Evolutionary conservation across 2,113 vertebrate species (phyloP).

Genomic region (Xiphophorus maculatus): DNA sequence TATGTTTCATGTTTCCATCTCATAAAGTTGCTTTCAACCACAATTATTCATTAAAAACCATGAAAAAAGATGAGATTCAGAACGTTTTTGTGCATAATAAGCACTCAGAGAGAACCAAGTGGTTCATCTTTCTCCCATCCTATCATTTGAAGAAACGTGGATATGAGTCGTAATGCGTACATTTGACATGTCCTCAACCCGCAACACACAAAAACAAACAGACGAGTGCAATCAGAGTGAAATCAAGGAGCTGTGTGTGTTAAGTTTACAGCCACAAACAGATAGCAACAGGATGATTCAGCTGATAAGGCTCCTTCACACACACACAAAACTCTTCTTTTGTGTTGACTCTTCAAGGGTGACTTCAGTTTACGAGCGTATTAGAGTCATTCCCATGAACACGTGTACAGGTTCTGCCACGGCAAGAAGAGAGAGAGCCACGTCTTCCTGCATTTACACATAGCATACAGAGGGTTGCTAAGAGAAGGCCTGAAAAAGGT

Average conservation of each 20-base stretch:
- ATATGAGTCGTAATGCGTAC: constrained; percentile 57
- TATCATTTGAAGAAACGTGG: constrained; percentile 61
- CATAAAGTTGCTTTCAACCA: constrained; percentile 36
- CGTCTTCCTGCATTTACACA: constrained; percentile 52
- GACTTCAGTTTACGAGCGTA: constrained; percentile 71
- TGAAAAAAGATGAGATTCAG: constrained; percentile 24
- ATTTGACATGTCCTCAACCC: constrained; percentile 32
- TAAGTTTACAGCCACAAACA: constrained; percentile 49
- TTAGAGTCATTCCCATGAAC: constrained; percentile 72
- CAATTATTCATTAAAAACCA: constrained; percentile 12
- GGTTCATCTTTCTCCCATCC: constrained; percentile 57
- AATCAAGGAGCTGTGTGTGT: constrained; percentile 49
- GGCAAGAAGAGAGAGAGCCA: constrained; percentile 52
- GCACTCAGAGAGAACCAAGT: constrained; percentile 27
- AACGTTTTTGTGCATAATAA: constrained; percentile 3
- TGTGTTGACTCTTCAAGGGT: constrained; percentile 51
- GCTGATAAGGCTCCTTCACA: constrained; percentile 35
- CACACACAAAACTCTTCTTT: constrained; percentile 25
- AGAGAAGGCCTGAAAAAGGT: background rate
- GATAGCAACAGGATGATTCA: constrained; percentile 43
- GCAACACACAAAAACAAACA: background rate
- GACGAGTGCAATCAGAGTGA: constrained; percentile 36
- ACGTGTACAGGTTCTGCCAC: constrained; percentile 61
- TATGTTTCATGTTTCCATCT: constrained; percentile 33
- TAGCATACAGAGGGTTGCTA: constrained; percentile 1